Base-by-base conservation (phyloP, 2,797 vertebrate species). In the Sebastes alutus region DNA sequence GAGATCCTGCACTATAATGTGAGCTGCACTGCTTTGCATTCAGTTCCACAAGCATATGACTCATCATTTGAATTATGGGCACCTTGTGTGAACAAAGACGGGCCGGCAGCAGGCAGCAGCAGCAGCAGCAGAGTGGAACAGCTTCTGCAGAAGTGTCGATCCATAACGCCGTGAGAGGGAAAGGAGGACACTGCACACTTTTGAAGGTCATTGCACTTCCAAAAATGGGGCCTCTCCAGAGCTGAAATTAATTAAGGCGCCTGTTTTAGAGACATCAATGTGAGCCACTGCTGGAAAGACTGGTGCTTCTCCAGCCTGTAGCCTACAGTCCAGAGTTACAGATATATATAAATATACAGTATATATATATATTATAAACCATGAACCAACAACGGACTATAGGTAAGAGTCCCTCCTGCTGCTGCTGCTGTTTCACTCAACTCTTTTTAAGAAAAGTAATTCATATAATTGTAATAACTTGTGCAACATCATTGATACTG, bases 151-250 rank as follows among this genome's bases (percentile, higher is more conserved):
- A 77, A 75, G 70, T 68, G 77, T 82, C 78, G 46, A 54, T 78
- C 85, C 72, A 59, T 71, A 76, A 86, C 3, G 66, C 75, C 61
- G 75, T 13, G 27, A 65, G 71, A 83, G 42, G 65, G 65, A 90
- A 92, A 93, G 82, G 89, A 91, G 89, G 91, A 84, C 90, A 86
- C 78, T 76, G 82, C 81, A 86, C 83, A 93, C 87, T 91, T 90
- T 92, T 94, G 88, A 94, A 94, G 93, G 93, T 93, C 92, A 90
- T 70, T 84, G 89, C 92, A 84, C 89, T 90, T 93, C 92, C 91
- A 88, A 92, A 94, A 94, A 93, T 85, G 89, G 87, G 92, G 90
- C 77, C 92, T 93, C 93, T 92, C 87, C 88, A 92, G 93, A 94
- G 92, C 86, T 86, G 85, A 80, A 88, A 83, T 92, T 92, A 93